Base-by-base conservation (phyloP, 2,888 invertebrate species). In the Sycophila texana region DNA sequence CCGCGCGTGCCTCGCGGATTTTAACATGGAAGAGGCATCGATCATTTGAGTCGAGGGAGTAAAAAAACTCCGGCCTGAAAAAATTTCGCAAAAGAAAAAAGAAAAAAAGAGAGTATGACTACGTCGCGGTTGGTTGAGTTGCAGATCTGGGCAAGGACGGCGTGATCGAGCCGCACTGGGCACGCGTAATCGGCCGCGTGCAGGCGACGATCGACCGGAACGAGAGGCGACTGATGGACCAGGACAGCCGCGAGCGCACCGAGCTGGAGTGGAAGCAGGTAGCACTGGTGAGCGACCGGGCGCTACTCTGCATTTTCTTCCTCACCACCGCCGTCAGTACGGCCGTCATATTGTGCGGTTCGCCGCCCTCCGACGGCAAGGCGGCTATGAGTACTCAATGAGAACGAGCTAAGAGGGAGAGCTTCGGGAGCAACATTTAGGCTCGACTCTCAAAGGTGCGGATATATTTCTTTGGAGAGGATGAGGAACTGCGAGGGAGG, bases 221-320 rank as follows among this genome's bases (percentile, higher is more conserved):
- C 91, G 96, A 96, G 88, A 93, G 94, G 86, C 93, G 97, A 4
- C 92, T 96, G 10, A 93, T 94, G 0, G 96, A 96, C 85, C 95
- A 95, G 88, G 96, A 97, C 87, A 92, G 95, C 72, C 92, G 95
- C 73, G 96, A 97, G 86, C 92, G 94, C 68, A 95, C 95, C 80
- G 95, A 96, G 87, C 91, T 96, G 74, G 97, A 97, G 89, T 97
- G 97, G 97, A 96, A 94, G 84, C 94, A 94, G 86, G 91, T 89
- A 80, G 96, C 97, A 0, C 93, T 97, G 73, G 96, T 97, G 16
- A 94, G 96, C 80, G 97, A 97, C 89, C 92, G 95, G 57, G 93
- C 95, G 4, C 92, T 96, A 0, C 92, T 96, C 18, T 94, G 94
- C 79, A 93, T 95, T 26, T 96, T 96, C 90, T 93, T 95, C 80